Base-by-base conservation (phyloP, 2,888 invertebrate genomes). In the Xylocampa areola region DNA sequence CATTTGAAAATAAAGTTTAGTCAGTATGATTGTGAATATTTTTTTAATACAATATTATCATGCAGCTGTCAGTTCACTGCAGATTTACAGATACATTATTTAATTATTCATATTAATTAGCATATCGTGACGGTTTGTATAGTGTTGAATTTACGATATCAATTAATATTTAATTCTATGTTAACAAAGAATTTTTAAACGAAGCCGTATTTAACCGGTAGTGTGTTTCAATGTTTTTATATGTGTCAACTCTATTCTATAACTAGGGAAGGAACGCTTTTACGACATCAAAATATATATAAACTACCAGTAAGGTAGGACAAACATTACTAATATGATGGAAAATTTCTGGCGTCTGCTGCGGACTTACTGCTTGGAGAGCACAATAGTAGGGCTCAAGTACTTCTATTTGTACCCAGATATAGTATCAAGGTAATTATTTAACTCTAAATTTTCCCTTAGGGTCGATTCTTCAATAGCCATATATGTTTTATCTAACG, bases 401-500 rank as follows among this genome's bases (percentile, higher is more conserved):
- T 92, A 91, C 71, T 91, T 93, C 52, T 93, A 90, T 67, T 68
- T 92, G 19, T 93, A 91, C 70, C 90, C 91, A 1, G 92, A 92
- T 68, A 68, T 64, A 2, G 27, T 90, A 30, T 91, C 93, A 64
- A 89, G 92, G 93, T 92, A 73, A 33, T 76, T 65, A n/a, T n/a
- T n/a, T n/a, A n/a, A n/a, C n/a, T n/a, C n/a, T n/a, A n/a, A n/a
- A n/a, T n/a, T n/a, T n/a, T n/a, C n/a, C n/a, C n/a, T n/a, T n/a
- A n/a, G n/a, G n/a, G n/a, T n/a, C n/a, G n/a, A n/a, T n/a, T n/a
- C n/a, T n/a, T n/a, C n/a, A n/a, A n/a, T n/a, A n/a, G n/a, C n/a
- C n/a, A n/a, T n/a, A n/a, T n/a, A n/a, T n/a, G n/a, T n/a, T n/a
- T n/a, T n/a, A n/a, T n/a, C n/a, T n/a, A n/a, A n/a, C n/a, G n/a